Evolutionary conservation across 2,888 invertebrate species (phyloP), one percentile per base, ranked within the genome.

Genomic region (Sesia bembeciformis): DNA sequence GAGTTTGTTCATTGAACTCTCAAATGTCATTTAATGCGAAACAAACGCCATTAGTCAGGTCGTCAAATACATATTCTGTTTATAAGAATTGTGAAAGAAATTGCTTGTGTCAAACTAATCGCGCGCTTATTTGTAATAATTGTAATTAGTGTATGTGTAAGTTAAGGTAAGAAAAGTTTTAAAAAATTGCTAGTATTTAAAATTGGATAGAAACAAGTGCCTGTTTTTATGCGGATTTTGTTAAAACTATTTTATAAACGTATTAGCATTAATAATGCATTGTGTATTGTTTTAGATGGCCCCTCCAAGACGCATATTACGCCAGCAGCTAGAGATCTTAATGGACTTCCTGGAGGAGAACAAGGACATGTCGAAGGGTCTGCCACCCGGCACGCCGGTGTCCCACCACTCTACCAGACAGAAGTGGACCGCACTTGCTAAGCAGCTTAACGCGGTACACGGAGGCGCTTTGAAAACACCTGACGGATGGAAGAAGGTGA

Each of bases 401-500:
- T 70, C 77, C 4, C 78, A 78, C 54, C 77, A 80, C n/a, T 68
- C 67, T 6, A 76, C 72, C 5, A 69, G 75, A 49, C 76, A 80
- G 52, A 84, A 84, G 55, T 87, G 87, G 87, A 64, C 70, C n/a
- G 62, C 60, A 2, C 62, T 87, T 6, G 76, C 81, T 4, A 84
- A 83, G 65, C 77, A 76, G 61, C 69, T 87, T 0, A 87, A 87
- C 61, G 68, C 77, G 3, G 79, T 85, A 3, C 72, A 72, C 54
- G 70, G 72, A 6, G 86, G 86, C 3, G 74, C 78, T 49, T 56
- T 76, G 42, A 85, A 84, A 58, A 76, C 82, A 7, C 82, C 85
- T 6, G 78, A 82, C 49, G 78, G 77, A 1, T 87, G 87, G 87
- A 86, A 82, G 62, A 84, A 80, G 78, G 87, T 86, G 64, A 4